Evolutionary conservation across 2,888 invertebrate genomes (phyloP).

Genomic region (Patella depressa): DNA sequence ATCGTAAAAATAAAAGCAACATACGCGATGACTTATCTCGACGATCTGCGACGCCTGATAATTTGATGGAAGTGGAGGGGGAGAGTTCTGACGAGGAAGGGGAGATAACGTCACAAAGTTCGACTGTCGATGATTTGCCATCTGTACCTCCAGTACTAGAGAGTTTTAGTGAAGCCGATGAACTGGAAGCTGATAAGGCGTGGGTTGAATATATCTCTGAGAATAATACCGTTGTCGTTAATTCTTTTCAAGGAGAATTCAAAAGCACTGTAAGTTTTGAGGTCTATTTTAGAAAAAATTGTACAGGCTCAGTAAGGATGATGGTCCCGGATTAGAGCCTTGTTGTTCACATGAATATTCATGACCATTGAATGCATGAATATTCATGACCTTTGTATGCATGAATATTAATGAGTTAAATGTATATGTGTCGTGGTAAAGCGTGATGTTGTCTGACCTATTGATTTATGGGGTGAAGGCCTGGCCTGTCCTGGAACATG

Average conservation of each 20-base stretch:
- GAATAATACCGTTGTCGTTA: conserved; percentile 77
- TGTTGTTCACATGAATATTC: no score
- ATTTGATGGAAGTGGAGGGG: conserved; percentile 36
- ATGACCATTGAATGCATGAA: no score
- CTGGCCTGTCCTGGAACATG: no score
- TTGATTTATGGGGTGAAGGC: no score
- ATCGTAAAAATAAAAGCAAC: conserved; percentile 38
- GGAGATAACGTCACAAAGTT: conserved; percentile 33
- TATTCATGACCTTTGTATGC: no score
- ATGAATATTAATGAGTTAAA: no score
- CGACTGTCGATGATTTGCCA: conserved; percentile 31
- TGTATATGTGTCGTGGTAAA: no score
- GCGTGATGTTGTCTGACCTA: no score
- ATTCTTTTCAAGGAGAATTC: conserved; percentile 79
- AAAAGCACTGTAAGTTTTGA: conserved; percentile 75
- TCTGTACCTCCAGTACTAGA: conserved; percentile 30
- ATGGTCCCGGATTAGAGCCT: no score
- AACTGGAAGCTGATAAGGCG: conserved; percentile 74
- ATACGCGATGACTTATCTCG: conserved; percentile 38
- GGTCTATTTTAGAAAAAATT: no score
- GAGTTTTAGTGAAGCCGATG: conserved; percentile 40
- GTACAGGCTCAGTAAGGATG: no score
- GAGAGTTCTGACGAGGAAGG: conserved; percentile 44
- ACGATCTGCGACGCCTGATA: conserved; percentile 25
- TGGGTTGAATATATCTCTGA: conserved; percentile 75